Percentiles rank a stretch among this genome's conserved stretches.
These are phyloP conservation scores for Ochropleura plecta DNA, from an alignment of 2,888 invertebrate species.

Conservation along the genomic window DNA sequence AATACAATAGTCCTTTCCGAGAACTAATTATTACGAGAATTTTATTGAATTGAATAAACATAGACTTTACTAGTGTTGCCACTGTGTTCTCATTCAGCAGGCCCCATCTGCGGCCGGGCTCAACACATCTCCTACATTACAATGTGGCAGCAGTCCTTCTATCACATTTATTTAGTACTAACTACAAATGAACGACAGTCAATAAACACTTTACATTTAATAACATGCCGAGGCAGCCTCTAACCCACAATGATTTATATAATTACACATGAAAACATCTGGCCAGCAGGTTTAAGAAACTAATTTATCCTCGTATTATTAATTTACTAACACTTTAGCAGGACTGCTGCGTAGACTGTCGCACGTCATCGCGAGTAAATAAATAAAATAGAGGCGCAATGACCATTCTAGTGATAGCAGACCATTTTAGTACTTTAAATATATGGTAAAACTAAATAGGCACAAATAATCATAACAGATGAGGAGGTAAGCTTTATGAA, in stretches of 20 bases:
- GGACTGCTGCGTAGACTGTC: conserved; percentile 80
- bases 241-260: conserved; percentile 66
- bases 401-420: conserved; percentile 79
- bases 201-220: conserved; percentile 79
- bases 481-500: conserved; percentile 83
- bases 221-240: conserved; percentile 65
- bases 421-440: conserved; percentile 77
- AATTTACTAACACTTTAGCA: conserved; percentile 70
- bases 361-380: conserved; percentile 76
- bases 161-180: conserved; percentile 83
- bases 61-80: conserved; percentile 70
- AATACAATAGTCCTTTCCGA: conserved; percentile 76
- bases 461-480: conserved; percentile 83
- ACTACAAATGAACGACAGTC: conserved; percentile 84
- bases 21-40: conserved; percentile 75
- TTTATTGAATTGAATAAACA: conserved; percentile 76
- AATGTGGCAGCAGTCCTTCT: conserved; percentile 83
- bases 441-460: conserved; percentile 83
- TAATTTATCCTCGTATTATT: conserved; percentile 59
- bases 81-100: conserved; percentile 67
- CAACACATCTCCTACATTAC: conserved; percentile 71
- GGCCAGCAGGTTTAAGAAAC: conserved; percentile 75
- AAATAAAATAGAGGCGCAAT: conserved; percentile 82
- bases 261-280: conserved; percentile 71
- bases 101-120: conserved; percentile 27